A percentile compares a stretch with the other conserved stretches of the same genome.
Evolutionary conservation across 2,888 invertebrate genomes (phyloP).

Genomic region (Ernsta delagoae): DNA sequence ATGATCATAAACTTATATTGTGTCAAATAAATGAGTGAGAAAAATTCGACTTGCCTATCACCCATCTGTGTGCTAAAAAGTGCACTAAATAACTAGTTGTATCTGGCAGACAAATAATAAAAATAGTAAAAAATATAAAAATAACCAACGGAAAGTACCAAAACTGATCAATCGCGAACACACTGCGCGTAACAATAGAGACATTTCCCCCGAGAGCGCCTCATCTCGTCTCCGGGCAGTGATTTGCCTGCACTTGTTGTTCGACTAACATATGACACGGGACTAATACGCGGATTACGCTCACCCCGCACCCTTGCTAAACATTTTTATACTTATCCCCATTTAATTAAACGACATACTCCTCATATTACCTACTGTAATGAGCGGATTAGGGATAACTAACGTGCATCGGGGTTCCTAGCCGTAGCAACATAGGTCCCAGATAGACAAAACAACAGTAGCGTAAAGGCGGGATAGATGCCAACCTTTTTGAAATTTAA

Average conservation of each 20-base stretch:
- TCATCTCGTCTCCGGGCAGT: constrained; percentile 65
- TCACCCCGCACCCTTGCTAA: constrained; percentile 38
- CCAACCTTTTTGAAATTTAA: too few relatives aligned
- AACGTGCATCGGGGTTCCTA: too few relatives aligned
- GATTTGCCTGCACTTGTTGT: constrained; percentile 78
- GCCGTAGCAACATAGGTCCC: too few relatives aligned
- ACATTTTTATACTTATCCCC: constrained; percentile 31
- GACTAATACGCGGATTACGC: constrained; percentile 68
- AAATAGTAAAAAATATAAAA: too few relatives aligned
- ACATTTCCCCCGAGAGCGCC: constrained; percentile 63
- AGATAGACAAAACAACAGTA: too few relatives aligned
- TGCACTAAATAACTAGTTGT: too few relatives aligned
- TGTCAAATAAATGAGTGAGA: too few relatives aligned
- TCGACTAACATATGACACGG: constrained; percentile 67
- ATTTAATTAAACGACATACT: constrained; percentile 23
- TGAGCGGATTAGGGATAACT: constrained; percentile 14
- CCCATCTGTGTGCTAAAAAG: too few relatives aligned
- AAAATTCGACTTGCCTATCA: too few relatives aligned
- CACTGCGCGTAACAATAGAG: constrained; percentile 56
- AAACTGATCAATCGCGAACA: constrained; percentile 48
- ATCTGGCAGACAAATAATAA: too few relatives aligned
- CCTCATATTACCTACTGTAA: constrained; percentile 2
- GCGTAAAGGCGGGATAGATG: too few relatives aligned
- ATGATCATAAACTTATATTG: too few relatives aligned
- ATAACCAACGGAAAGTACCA: constrained; percentile 58